These are phyloP conservation scores for Parnassius glacialis DNA, from an alignment of 2,888 invertebrate species.

Conservation along the genomic window DNA sequence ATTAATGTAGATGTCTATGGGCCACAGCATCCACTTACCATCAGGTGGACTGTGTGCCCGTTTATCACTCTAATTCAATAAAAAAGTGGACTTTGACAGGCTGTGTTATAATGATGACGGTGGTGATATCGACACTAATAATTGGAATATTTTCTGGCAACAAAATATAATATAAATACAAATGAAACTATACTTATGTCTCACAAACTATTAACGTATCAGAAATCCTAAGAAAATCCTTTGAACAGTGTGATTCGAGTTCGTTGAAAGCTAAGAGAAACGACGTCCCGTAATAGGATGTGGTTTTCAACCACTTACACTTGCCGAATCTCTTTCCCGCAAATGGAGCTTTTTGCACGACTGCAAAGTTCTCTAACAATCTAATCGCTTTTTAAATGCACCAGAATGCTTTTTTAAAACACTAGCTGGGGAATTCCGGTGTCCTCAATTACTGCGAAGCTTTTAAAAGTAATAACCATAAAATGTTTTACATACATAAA, in stretches of 20 bases:
- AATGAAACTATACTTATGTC: no score
- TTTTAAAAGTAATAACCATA: slow-evolving; percentile 19
- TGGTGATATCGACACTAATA: no score
- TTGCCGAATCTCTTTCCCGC: background rate
- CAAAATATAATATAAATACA: no score
- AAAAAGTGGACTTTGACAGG: no score
- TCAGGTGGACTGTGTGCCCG: no score
- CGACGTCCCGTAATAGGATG: background rate
- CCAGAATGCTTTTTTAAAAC: background rate
- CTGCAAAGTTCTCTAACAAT: background rate
- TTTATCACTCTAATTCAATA: no score
- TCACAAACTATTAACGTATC: no score
- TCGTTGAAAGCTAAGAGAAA: no score
- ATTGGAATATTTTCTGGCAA: no score
- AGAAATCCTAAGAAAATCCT: background rate
- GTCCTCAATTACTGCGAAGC: slow-evolving; percentile 10
- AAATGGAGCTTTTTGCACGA: background rate
- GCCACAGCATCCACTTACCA: no score
- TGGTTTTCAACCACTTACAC: background rate
- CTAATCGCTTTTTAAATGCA: slow-evolving; percentile 15
- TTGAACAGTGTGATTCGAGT: background rate
- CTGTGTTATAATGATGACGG: no score
- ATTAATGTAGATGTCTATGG: no score
- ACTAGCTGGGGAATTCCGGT: background rate
- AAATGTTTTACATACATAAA: slow-evolving; percentile 6